Evolutionary conservation across 1,140 invertebrate species (phyloP).

Genomic region (Parasteatoda tepidariorum): DNA sequence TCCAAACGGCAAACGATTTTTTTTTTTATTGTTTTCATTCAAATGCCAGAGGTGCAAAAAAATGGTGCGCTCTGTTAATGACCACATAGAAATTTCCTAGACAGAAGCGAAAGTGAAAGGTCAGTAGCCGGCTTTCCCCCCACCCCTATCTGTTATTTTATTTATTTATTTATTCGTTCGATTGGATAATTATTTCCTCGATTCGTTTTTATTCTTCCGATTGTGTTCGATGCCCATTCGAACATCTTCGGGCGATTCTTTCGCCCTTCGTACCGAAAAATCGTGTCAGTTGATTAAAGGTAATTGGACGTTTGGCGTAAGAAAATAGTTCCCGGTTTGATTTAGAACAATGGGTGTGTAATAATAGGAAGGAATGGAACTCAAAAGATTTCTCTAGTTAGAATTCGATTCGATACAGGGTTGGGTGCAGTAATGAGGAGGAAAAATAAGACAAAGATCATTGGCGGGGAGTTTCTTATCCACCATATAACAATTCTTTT

Average conservation of each 20-base stretch:
- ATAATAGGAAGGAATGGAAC: not conserved
- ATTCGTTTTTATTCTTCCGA: not conserved
- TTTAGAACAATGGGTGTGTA: not conserved
- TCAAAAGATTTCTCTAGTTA: too few species aligned
- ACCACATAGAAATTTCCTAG: not conserved
- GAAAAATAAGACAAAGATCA: too few species aligned
- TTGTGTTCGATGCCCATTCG: not conserved
- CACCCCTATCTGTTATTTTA: not conserved
- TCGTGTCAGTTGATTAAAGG: not conserved
- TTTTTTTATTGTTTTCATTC: too few species aligned
- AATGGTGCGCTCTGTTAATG: not conserved
- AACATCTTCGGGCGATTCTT: not conserved
- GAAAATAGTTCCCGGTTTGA: not conserved
- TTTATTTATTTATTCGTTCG: not conserved
- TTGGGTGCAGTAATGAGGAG: too few species aligned
- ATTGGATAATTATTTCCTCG: not conserved
- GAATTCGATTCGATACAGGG: too few species aligned
- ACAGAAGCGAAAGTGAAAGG: not conserved
- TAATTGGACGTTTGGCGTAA: not conserved
- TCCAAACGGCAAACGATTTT: too few species aligned
- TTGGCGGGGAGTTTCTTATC: too few species aligned
- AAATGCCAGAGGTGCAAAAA: too few species aligned
- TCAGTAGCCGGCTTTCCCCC: not conserved
- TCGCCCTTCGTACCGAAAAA: not conserved
- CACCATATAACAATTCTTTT: too few species aligned